These are phyloP conservation scores for Achroia grisella DNA, from an alignment of 1,140 invertebrate genomes.

Conservation along the genomic window DNA sequence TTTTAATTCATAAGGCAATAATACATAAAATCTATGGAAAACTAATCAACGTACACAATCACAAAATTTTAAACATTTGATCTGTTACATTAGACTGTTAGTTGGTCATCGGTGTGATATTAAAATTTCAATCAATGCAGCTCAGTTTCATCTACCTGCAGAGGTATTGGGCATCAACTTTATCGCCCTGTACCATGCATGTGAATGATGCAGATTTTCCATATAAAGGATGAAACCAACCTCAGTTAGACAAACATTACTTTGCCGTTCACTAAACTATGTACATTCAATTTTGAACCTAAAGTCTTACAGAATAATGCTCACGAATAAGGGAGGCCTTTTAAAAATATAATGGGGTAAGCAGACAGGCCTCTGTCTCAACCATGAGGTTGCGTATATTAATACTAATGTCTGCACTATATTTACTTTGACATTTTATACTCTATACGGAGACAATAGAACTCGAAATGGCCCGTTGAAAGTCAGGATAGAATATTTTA, in stretches of 20 bases:
- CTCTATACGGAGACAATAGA: conserved; percentile 3
- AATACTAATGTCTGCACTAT: conserved; percentile 16
- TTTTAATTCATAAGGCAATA: no score
- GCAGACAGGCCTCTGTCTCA: conserved; percentile 13
- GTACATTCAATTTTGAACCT: no score
- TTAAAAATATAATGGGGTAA: no score
- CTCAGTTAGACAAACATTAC: background rate
- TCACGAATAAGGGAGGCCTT: no score
- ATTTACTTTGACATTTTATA: conserved; percentile 4
- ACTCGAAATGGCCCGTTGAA: background rate
- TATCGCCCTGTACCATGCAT: conserved; percentile 14
- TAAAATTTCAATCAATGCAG: no score
- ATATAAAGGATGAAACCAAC: conserved; percentile 36
- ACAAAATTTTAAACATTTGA: no score
- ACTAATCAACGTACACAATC: no score
- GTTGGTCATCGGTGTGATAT: no score
- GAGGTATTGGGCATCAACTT: conserved; percentile 15
- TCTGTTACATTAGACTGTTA: background rate
- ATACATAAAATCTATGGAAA: no score
- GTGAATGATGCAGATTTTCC: conserved; percentile 36
- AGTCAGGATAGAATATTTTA: conserved; percentile 1
- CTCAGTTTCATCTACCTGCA: conserved; percentile 4
- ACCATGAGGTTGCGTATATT: conserved; percentile 20
- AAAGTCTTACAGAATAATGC: no score
- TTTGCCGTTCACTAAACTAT: no score